Percentiles rank a stretch among this genome's conserved stretches.
phyloP scores from a whole-genome alignment of 92 coral and sea anemone genomes.

The Epizoanthus rinbou region DNA sequence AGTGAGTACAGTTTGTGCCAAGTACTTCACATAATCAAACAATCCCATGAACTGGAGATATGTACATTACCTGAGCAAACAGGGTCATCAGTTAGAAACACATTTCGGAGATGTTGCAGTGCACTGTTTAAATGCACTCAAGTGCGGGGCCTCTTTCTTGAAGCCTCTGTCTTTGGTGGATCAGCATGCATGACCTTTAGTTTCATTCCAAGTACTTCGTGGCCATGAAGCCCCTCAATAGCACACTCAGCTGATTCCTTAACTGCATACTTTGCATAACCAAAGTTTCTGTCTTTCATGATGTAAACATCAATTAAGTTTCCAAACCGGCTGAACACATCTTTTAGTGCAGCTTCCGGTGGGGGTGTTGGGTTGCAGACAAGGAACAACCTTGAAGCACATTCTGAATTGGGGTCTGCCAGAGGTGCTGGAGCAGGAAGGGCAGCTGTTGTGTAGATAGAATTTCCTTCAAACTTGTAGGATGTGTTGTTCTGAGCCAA shows the following conservation, averaged over 20 bases:
- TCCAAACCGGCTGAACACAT: conserved; percentile 99
- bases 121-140: conserved; percentile 31
- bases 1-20: conserved; percentile 39
- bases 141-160: conserved; percentile 97
- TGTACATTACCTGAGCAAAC: conserved; percentile 43
- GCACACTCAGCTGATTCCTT: conserved; percentile 99
- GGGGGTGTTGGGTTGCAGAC: conserved; percentile 99
- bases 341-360: conserved; percentile 91
- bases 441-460: conserved; percentile 91
- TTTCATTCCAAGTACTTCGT: conserved; percentile 97
- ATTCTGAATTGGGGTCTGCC: conserved; percentile 87
- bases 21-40: conserved; percentile 34
- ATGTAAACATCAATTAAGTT: conserved; percentile 95
- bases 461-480: conserved; percentile 58
- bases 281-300: conserved; percentile 99
- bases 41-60: conserved; percentile 36
- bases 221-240: conserved; percentile 92
- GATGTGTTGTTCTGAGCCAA: conserved; percentile 58
- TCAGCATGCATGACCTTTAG: conserved; percentile 98
- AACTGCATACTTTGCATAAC: conserved; percentile 94
- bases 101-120: neutral
- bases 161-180: conserved; percentile 95
- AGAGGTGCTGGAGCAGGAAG: conserved; percentile 96
- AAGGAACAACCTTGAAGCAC: conserved; percentile 87
- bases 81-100: neutral